Base-by-base conservation (phyloP, 2,797 vertebrate species). In the Holocentrus rufus region DNA sequence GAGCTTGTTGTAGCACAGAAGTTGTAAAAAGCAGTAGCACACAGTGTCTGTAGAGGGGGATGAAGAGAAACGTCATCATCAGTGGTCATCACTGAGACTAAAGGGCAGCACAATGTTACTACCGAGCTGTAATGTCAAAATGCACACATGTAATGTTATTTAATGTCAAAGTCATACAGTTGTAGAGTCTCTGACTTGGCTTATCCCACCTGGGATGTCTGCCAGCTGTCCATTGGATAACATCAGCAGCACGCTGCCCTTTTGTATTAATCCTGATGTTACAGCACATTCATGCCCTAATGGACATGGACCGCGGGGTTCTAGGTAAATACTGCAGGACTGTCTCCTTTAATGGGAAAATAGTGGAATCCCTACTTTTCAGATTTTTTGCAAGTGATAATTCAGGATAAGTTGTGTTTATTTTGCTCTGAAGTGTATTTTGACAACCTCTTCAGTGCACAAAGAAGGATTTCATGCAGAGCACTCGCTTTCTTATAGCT, bases 361-460 rank as follows among this genome's bases (percentile, higher is more conserved):
- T 47, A 23, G 2, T 3, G 23, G 57, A 76, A 50, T 77, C 39
- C 66, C 66, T 80, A 8, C 8, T 70, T 71, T 87, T 83, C 22
- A 11, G 6, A 13, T 53, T 20, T 88, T 87, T 78, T 79, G 3
- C 79, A 27, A 77, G 83, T 81, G 85, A 91, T 89, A 86, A 87
- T 87, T 87, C 84, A 70, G 82, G 82, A 90, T 82, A 71, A 83
- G 71, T 78, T 65, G n/a, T 42, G 79, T 87, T 91, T 80, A 80
- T 85, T 79, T 90, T 82, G 63, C 81, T 90, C 72, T 88, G 83
- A 90, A 89, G 86, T 90, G 76, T 88, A 78, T 90, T 90, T 92
- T 78, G 86, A 89, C 85, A 83, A 84, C 69, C 65, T 87, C 76
- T 67, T 69, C 27, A 74, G 60, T 72, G 82, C 68, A 58, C 65